A percentile compares a stretch with the other conserved stretches of the same genome.
These are phyloP conservation scores for Atta texana DNA, from an alignment of 1,140 invertebrate genomes.

Conservation along the genomic window DNA sequence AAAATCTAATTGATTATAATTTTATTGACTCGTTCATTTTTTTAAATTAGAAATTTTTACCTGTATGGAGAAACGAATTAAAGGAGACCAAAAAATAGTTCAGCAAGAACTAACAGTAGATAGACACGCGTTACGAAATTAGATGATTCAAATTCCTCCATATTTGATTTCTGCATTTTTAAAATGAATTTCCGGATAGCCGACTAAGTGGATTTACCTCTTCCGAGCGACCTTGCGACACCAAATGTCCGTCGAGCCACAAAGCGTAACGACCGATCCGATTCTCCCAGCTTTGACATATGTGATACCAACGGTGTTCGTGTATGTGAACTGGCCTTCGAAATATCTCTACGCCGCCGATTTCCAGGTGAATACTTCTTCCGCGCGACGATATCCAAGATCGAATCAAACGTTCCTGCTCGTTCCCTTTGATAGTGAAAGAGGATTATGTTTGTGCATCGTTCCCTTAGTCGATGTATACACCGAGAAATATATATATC, in stretches of 20 bases:
- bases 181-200: neutral
- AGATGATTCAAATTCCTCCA: neutral
- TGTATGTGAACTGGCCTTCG: constrained; percentile 83
- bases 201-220: constrained; percentile 80
- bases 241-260: constrained; percentile 87
- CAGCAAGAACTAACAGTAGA: neutral
- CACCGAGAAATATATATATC: neutral
- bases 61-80: neutral
- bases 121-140: neutral
- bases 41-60: too few relatives aligned
- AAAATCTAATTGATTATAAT: too few relatives aligned
- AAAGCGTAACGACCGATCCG: constrained; percentile 87
- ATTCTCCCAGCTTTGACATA: constrained; percentile 89
- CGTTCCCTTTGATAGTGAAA: constrained; percentile 85
- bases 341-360: constrained; percentile 86
- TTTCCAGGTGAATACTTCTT: constrained; percentile 86
- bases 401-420: constrained; percentile 87
- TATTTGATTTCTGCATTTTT: neutral
- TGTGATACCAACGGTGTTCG: constrained; percentile 88
- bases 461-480: neutral
- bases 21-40: too few relatives aligned
- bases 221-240: constrained; percentile 84
- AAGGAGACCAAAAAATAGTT: neutral
- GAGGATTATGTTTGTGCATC: constrained; percentile 45
- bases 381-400: constrained; percentile 88